Evolutionary conservation across 2,797 vertebrate genomes (phyloP).

Genomic region (Hozukius guyotensis): DNA sequence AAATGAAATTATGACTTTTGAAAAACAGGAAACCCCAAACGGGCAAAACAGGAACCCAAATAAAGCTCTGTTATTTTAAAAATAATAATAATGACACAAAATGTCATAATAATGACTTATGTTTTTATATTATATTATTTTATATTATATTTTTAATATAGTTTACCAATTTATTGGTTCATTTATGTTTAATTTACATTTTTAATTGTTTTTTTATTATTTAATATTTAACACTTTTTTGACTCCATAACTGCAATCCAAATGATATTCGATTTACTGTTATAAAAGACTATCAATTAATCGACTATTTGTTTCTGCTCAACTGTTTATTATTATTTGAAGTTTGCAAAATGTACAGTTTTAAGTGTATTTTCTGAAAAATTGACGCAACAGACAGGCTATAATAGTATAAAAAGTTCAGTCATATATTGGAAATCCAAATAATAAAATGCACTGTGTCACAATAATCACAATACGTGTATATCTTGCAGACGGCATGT

Average conservation of each 20-base stretch:
- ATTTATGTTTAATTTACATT: background rate
- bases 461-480: background rate
- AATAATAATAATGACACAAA: background rate
- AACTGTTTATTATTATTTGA: too few species aligned
- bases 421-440: background rate
- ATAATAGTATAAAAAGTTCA: background rate
- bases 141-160: too few species aligned
- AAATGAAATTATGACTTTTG: background rate
- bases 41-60: too few species aligned
- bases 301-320: too few species aligned
- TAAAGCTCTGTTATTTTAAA: background rate
- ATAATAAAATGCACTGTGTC: background rate
- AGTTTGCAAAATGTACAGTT: background rate
- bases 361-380: background rate
- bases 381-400: background rate
- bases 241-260: too few species aligned
- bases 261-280: too few species aligned
- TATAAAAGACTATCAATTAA: too few species aligned
- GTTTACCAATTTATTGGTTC: background rate
- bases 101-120: background rate
- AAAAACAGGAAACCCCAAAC: background rate
- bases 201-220: background rate
- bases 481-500: conserved; percentile 4
- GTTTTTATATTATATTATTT: background rate
- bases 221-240: background rate